phyloP scores from a whole-genome alignment of 2,113 vertebrate genomes.

The Numida meleagris region DNA sequence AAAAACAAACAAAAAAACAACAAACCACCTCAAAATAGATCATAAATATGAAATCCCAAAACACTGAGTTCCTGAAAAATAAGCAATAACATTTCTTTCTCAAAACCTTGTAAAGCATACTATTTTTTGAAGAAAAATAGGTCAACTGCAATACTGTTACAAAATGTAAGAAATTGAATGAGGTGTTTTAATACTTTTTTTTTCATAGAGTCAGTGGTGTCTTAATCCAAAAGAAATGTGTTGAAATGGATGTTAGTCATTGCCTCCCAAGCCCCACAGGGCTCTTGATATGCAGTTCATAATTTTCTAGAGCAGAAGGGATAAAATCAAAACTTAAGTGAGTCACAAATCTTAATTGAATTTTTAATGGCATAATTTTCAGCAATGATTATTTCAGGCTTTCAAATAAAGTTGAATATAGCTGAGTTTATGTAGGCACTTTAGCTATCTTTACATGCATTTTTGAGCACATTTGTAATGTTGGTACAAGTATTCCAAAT shows the following conservation, averaged over 20 bases:
- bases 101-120: neutral
- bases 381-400: neutral
- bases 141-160: neutral
- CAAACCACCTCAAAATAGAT: neutral
- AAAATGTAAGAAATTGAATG: neutral
- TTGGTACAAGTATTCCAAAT: neutral
- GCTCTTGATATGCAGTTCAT: neutral
- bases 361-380: constrained; percentile 42
- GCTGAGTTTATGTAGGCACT: neutral
- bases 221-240: neutral
- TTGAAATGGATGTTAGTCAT: neutral
- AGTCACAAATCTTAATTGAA: constrained; percentile 39
- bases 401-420: constrained; percentile 30
- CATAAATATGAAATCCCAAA: neutral
- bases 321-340: constrained; percentile 51
- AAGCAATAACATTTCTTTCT: neutral
- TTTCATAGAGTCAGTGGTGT: neutral
- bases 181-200: neutral
- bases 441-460: neutral
- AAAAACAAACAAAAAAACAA: neutral
- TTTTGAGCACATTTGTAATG: neutral
- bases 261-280: neutral
- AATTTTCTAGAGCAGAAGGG: constrained; percentile 36
- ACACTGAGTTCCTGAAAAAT: neutral
- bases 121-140: neutral